Evolutionary conservation across 2,113 vertebrate species (phyloP).

Genomic region (Ammodytes marinus): DNA sequence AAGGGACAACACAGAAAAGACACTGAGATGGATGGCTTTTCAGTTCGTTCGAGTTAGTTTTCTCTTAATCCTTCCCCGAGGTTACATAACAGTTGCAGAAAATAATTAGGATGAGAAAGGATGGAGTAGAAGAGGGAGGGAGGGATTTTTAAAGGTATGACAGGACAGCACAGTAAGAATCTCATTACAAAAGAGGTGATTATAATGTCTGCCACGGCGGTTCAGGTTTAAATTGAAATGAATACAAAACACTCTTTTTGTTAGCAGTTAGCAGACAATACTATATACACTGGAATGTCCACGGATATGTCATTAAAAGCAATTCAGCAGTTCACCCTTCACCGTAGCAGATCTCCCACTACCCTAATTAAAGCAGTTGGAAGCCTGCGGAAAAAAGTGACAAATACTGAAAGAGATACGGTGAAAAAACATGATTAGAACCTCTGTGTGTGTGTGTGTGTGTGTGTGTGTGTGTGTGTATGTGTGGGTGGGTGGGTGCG

Average conservation of each 20-base stretch:
- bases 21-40: conserved; percentile 12
- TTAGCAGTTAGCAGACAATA: too few species aligned
- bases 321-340: too few species aligned
- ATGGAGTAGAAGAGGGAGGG: neutral
- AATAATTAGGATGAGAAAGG: conserved; percentile 10
- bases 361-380: too few species aligned
- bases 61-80: neutral
- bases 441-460: too few species aligned
- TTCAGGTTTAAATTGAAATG: neutral
- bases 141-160: neutral
- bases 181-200: neutral
- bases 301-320: too few species aligned
- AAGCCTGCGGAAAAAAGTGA: neutral
- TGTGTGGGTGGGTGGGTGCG: too few species aligned
- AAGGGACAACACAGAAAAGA: neutral
- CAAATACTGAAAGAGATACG: neutral
- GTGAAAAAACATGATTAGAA: neutral
- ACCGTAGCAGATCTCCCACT: too few species aligned
- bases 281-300: too few species aligned
- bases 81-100: conserved; percentile 20
- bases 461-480: too few species aligned
- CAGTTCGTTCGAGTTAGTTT: conserved; percentile 3
- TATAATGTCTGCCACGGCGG: neutral
- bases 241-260: neutral
- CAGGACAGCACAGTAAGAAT: neutral